phyloP scores from a whole-genome alignment of 2,888 invertebrate species.

The Athripsodes cinereus region DNA sequence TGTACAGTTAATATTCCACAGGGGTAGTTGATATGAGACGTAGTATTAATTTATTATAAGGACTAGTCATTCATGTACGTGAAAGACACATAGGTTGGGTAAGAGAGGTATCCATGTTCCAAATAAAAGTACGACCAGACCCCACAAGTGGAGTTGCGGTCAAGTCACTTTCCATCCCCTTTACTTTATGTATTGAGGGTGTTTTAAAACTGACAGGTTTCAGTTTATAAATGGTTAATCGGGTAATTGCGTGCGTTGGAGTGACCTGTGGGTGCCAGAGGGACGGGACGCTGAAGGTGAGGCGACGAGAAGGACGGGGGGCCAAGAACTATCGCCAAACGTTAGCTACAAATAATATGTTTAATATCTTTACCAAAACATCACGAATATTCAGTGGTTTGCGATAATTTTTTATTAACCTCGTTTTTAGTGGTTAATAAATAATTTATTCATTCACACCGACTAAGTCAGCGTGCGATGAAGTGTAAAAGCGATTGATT shows the following conservation, averaged over 20 bases:
- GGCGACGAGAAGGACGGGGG: not conserved
- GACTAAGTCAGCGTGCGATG: not conserved
- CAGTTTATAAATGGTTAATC: constrained; percentile 28
- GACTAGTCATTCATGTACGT: too few species aligned
- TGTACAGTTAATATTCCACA: too few species aligned
- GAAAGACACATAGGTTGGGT: too few species aligned
- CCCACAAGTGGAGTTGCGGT: constrained; percentile 8
- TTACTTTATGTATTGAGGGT: constrained; percentile 19
- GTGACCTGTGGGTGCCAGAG: constrained; percentile 10
- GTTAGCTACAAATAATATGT: constrained; percentile 6
- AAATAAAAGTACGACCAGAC: too few species aligned
- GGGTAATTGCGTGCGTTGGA: constrained; percentile 26
- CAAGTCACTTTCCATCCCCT: constrained; percentile 10
- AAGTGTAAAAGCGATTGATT: not conserved
- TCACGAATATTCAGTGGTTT: constrained; percentile 1
- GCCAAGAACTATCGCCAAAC: constrained; percentile 11
- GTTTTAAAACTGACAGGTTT: constrained; percentile 27
- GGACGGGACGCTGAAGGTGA: constrained; percentile 2
- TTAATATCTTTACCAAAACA: constrained; percentile 7
- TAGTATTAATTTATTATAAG: too few species aligned
- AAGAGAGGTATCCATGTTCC: too few species aligned
- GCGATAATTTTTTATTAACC: constrained; percentile 3
- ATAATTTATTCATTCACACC: constrained; percentile 2
- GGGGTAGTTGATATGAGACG: too few species aligned
- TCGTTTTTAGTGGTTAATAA: not conserved